Evolutionary conservation across 2,113 vertebrate species (phyloP), one percentile per base, ranked within the genome.

Genomic region (Odobenus rosmarus): DNA sequence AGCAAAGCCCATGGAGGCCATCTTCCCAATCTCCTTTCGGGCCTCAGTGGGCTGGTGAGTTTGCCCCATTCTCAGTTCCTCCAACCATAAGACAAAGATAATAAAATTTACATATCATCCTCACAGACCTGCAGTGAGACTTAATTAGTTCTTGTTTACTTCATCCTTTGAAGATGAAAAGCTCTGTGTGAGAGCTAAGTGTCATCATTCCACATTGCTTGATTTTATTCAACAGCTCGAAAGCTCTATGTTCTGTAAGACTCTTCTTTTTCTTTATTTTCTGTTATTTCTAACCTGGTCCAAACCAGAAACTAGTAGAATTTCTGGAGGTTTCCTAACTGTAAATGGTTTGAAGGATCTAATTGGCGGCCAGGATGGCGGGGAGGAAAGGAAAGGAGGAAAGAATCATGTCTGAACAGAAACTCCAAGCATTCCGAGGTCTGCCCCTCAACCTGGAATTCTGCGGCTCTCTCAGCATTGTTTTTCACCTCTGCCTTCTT

Each of bases 391-490:
- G 88, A 64, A 42, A 83, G 92, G 46, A 72, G 61, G 71, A 51
- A 90, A 91, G 51, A 42, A 89, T 36, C 89, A 31, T 64, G 91
- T 94, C 67, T 95, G 39, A 92, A 95, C 93, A 97, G 85, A 96
- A 90, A 59, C 93, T 42, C 74, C 33, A 31, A 14, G 59, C 42
- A 11, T 93, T 93, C 83, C 3, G 4, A 92, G 82, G 62, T 93
- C 91, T 91, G 87, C 64, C 82, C 93, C 79, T 97, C 72, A 28
- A 39, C 82, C 93, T 55, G 72, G 91, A 95, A 88, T 91, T 80
- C 85, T 64, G 23, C 0, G 14, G 61, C 64, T 93, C 61, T 74
- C 64, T 74, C 86, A 49, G 67, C 14, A 0, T 7, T 33, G 76
- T 71, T 39, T 85, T 82, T 46, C 69, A 88, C 87, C 88, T 95